Evolutionary conservation across 2,888 invertebrate species (phyloP).

Genomic region (Tridacna crocea): DNA sequence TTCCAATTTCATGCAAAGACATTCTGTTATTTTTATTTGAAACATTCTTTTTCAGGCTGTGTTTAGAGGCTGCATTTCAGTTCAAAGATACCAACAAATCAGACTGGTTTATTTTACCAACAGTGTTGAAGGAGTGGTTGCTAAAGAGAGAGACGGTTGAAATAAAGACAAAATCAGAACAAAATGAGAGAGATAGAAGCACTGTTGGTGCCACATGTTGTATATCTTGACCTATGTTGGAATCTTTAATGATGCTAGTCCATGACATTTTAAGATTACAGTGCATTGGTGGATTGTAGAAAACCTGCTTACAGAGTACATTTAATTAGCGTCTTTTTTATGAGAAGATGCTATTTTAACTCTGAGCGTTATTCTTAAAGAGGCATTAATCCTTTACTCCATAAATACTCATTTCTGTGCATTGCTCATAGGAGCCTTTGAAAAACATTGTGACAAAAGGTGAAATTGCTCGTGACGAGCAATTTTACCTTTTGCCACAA

Average conservation of each 20-base stretch:
- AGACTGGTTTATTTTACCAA: conserved; percentile 61
- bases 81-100: conserved; percentile 43
- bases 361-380: too few species aligned
- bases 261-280: too few species aligned
- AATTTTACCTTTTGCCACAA: too few species aligned
- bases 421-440: too few species aligned
- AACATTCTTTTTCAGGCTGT: conserved; percentile 61
- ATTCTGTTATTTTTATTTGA: neutral
- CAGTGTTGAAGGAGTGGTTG: conserved; percentile 54
- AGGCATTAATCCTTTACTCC: too few species aligned
- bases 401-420: too few species aligned
- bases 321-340: too few species aligned
- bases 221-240: conserved; percentile 9
- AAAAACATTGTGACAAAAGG: too few species aligned
- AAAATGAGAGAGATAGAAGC: neutral
- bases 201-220: conserved; percentile 15
- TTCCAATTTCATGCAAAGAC: neutral
- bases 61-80: conserved; percentile 64
- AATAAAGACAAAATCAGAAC: conserved; percentile 1
- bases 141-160: conserved; percentile 42
- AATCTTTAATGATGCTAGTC: neutral
- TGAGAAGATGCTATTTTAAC: too few species aligned
- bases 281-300: too few species aligned
- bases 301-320: too few species aligned
- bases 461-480: too few species aligned